Evolutionary conservation across 2,888 invertebrate genomes (phyloP), one percentile per base, ranked within the genome.

Genomic region (Fragum sueziense): DNA sequence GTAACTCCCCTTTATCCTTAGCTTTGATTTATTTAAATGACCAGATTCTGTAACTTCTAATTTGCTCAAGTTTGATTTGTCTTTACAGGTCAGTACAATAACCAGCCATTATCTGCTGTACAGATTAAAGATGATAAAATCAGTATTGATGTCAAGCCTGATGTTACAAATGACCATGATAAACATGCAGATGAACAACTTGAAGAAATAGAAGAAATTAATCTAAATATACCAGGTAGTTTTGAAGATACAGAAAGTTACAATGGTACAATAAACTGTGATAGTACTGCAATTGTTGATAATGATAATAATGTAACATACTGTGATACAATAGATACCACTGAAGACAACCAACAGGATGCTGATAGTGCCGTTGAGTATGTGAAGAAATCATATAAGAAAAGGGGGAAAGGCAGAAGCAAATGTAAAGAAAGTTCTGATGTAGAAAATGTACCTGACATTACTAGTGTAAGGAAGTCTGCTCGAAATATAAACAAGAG

Each of bases 151-250:
- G 17, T 33, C 29, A 57, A 29, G 29, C 3, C n/a, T n/a, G 25
- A 17, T 6, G 22, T 33, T 17, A 22, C 22, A 1, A 51, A 74
- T 37, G 47, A 69, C 25, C 41, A 69, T 59, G 59, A 69, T 69
- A 59, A n/a, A 22, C 57, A 74, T 34, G 41, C 25, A 20, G 59
- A 74, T 74, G 74, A 74, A 47, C 22, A 37, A 47, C n/a, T 29
- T 7, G 69, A 47, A 22, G 47, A 47, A 47, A 69, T 2, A 25
- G 27, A 69, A 69, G 27, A 29, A 6, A 69, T 47, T 20, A 6
- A 47, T 47, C 47, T 20, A 47, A 47, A 1, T 47, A n/a, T 2
- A 20, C 20, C 2, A 20, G 6, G 2, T 20, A n/a, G 20, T 3
- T 47, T n/a, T 47, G 47, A 47, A 47, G 47, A 47, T 47, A 3